Evolutionary conservation across 2,888 invertebrate genomes (phyloP).

Genomic region (Rosalia funebris): DNA sequence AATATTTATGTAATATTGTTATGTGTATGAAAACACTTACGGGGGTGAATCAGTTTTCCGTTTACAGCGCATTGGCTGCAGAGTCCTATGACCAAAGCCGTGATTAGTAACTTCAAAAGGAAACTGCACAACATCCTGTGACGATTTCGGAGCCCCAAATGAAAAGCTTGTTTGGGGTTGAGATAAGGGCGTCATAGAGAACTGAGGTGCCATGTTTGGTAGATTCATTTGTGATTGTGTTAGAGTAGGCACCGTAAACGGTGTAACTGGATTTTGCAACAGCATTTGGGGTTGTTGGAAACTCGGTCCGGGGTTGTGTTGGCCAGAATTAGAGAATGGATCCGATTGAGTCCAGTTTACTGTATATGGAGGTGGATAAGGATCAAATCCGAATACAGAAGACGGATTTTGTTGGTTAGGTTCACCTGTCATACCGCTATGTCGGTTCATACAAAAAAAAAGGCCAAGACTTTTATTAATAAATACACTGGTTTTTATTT

Average conservation of each 20-base stretch:
- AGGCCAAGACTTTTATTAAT: not conserved
- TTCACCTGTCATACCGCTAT: slow-evolving; percentile 56
- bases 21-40: too few species aligned
- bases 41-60: slow-evolving; percentile 59
- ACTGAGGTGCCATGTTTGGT: slow-evolving; percentile 1
- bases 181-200: slow-evolving; percentile 9
- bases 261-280: not conserved
- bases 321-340: slow-evolving; percentile 30
- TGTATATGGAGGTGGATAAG: slow-evolving; percentile 48
- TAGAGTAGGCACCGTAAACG: slow-evolving; percentile 10
- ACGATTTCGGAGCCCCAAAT: slow-evolving; percentile 39
- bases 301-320: slow-evolving; percentile 15
- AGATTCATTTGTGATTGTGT: slow-evolving; percentile 18
- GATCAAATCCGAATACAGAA: slow-evolving; percentile 56
- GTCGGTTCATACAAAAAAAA: slow-evolving; percentile 47
- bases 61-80: slow-evolving; percentile 50
- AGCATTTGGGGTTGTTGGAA: slow-evolving; percentile 11
- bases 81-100: slow-evolving; percentile 31
- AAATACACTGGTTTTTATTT: not conserved
- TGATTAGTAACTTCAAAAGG: slow-evolving; percentile 44
- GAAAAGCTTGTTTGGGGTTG: slow-evolving; percentile 40
- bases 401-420: slow-evolving; percentile 57
- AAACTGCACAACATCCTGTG: slow-evolving; percentile 49
- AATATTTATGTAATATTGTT: too few species aligned
- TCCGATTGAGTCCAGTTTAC: slow-evolving; percentile 43